phyloP scores from a whole-genome alignment of 2,888 invertebrate species.

The Troides helena region DNA sequence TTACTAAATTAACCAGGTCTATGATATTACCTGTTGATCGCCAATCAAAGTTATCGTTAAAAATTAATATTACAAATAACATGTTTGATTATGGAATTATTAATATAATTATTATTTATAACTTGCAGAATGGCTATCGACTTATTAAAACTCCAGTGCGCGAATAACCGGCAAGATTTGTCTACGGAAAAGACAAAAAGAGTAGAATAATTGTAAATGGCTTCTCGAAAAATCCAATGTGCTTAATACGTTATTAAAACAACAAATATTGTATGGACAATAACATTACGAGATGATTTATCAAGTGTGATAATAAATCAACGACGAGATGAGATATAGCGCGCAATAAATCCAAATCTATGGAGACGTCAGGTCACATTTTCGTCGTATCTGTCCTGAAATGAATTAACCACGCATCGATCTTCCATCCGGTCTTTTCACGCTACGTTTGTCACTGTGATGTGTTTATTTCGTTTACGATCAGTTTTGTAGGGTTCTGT shows the following conservation, averaged over 20 bases:
- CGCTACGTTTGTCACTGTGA: slow-evolving; percentile 4
- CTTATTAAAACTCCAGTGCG: too few species aligned
- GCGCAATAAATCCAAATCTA: slow-evolving; percentile 22
- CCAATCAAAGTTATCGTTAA: too few species aligned
- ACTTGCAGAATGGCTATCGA: too few species aligned
- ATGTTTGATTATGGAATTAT: too few species aligned
- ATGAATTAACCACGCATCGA: slow-evolving; percentile 15
- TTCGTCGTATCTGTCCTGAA: slow-evolving; percentile 10
- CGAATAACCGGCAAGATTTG: too few species aligned
- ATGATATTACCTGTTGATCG: too few species aligned
- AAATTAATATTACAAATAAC: too few species aligned
- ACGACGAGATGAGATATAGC: slow-evolving; percentile 14
- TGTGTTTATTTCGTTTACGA: not conserved
- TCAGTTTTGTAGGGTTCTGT: slow-evolving; percentile 11
- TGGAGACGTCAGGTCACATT: slow-evolving; percentile 22
- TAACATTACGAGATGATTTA: slow-evolving; percentile 9
- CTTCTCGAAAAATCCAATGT: too few species aligned
- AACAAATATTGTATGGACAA: not conserved
- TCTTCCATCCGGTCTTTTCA: slow-evolving; percentile 16
- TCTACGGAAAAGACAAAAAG: too few species aligned
- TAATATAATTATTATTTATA: too few species aligned
- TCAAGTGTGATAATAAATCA: slow-evolving; percentile 19
- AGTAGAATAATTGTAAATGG: too few species aligned
- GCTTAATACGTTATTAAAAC: not conserved
- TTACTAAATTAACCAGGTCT: too few species aligned